Conservation (phyloP, 2,113 vertebrate genomes). For the Pteruthius melanotis region DNA sequence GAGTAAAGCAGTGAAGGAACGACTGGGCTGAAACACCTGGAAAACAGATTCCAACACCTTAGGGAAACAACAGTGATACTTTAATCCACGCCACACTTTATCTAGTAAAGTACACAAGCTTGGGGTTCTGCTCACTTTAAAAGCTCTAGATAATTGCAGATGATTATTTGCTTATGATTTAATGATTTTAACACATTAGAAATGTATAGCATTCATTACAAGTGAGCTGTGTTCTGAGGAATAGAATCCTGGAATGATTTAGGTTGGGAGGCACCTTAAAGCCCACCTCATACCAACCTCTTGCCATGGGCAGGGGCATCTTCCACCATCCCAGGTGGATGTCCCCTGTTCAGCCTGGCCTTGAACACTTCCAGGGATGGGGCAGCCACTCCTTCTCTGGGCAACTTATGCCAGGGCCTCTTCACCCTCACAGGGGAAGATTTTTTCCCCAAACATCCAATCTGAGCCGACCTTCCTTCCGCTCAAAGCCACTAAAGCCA, state of each 20-base stretch:
- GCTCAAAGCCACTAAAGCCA: neutral
- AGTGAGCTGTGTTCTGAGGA: neutral
- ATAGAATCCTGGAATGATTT: neutral
- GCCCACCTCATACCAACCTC: neutral
- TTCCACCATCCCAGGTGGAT: fast-evolving
- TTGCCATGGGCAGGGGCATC: neutral
- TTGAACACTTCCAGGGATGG: neutral
- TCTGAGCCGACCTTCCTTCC: neutral
- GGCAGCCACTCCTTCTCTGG: neutral
- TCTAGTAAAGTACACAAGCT: neutral
- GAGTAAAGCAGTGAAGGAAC: conserved; percentile 87
- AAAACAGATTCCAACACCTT: neutral
- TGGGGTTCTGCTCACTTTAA: neutral
- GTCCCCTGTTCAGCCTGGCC: neutral
- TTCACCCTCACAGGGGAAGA: neutral
- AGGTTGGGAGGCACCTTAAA: neutral
- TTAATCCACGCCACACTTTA: neutral
- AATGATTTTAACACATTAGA: neutral
- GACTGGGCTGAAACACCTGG: conserved; percentile 91
- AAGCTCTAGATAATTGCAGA: neutral
- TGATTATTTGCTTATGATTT: fast-evolving
- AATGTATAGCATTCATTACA: fast-evolving
- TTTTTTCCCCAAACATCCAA: too few relatives aligned
- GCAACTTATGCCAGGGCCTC: neutral
- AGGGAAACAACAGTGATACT: neutral